A percentile compares a stretch with the other conserved stretches of the same genome.
Conservation (phyloP, 2,113 vertebrate genomes). For the Podilymbus podiceps region DNA sequence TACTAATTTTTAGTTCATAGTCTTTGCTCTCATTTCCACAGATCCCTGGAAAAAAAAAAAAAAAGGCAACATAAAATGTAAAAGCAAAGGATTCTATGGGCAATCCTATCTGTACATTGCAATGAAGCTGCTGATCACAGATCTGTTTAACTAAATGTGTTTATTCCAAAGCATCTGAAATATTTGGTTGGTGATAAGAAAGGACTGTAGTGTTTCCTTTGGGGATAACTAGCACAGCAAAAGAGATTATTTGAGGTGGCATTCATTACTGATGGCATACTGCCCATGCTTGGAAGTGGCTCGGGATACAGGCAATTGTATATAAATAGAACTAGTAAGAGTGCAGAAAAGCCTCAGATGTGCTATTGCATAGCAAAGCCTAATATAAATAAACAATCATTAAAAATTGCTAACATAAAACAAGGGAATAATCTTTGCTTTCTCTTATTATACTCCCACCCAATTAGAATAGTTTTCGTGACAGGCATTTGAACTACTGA, state of each 20-base stretch:
- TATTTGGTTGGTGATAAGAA: not conserved
- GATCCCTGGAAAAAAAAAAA: not conserved
- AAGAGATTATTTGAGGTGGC: not conserved
- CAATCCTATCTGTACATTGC: not conserved
- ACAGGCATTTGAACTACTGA: not conserved
- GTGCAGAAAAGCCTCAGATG: not conserved
- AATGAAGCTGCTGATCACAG: not conserved
- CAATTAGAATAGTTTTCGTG: not conserved
- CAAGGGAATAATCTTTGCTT: slow-evolving; percentile 32
- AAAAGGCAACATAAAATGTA: not conserved
- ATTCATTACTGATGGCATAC: slow-evolving; percentile 1
- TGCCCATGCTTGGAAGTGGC: not conserved
- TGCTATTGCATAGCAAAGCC: slow-evolving; percentile 27
- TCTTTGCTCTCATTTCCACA: not conserved
- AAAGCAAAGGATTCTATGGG: not conserved
- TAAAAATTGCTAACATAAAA: slow-evolving; percentile 44
- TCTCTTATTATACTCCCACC: not conserved
- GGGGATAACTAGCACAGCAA: not conserved
- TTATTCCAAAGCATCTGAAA: not conserved
- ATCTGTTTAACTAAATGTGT: not conserved
- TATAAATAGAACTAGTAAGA: not conserved
- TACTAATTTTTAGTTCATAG: not conserved
- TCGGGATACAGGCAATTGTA: not conserved
- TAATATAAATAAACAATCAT: slow-evolving; percentile 48
- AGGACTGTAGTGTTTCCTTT: not conserved